phyloP scores from a whole-genome alignment of 2,113 vertebrate genomes.

The Myiopsitta monachus region DNA sequence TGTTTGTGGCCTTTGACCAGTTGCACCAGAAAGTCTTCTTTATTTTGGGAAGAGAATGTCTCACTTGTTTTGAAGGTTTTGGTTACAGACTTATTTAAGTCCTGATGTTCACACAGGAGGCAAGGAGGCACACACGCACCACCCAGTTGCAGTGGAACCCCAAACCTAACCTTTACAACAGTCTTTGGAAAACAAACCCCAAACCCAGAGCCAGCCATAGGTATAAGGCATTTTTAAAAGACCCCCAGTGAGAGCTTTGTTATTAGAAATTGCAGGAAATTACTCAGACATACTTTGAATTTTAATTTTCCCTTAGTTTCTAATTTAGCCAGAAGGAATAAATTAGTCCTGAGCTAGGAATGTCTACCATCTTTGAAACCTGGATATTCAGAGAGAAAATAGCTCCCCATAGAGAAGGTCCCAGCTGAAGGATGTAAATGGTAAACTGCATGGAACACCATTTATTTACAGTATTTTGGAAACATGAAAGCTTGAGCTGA shows the following conservation, averaged over 20 bases:
- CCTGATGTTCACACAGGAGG: not conserved
- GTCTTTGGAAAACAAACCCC: not conserved
- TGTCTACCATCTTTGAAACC: not conserved
- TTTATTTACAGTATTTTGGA: conserved; percentile 51
- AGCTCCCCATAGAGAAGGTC: not conserved
- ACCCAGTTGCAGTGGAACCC: not conserved
- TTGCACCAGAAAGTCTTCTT: not conserved
- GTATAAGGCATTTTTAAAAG: not conserved
- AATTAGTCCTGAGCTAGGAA: not conserved
- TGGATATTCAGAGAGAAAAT: not conserved
- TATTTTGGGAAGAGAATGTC: not conserved
- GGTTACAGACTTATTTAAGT: not conserved
- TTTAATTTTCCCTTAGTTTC: not conserved
- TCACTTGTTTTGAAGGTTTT: not conserved
- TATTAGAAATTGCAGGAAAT: conserved; percentile 19
- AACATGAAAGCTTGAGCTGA: conserved; percentile 57
- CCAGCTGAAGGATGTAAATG: conserved; percentile 22
- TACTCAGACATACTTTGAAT: not conserved
- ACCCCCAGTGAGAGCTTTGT: not conserved
- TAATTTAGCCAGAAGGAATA: not conserved
- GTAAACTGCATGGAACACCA: conserved; percentile 5
- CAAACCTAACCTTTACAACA: accelerated
- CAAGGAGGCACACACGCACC: not conserved
- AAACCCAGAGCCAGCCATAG: not conserved
- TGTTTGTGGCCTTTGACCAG: not conserved